Evolutionary conservation across 2,113 vertebrate species (phyloP).

Genomic region (Osmerus mordax): DNA sequence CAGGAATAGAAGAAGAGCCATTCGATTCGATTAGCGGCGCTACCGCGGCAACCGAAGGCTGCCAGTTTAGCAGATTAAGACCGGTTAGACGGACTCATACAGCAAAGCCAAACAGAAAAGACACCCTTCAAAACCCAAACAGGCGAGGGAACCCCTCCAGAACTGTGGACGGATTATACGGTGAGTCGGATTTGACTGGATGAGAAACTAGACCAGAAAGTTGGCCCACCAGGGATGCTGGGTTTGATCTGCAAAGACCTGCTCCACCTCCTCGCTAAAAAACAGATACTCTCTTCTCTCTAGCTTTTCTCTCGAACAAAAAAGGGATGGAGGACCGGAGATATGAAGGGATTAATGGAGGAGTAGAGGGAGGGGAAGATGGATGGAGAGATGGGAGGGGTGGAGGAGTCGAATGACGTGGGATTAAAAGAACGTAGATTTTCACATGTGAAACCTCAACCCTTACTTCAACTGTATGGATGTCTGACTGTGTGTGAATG

Average conservation of each 20-base stretch:
- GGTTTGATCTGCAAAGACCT: slow-evolving; percentile 55
- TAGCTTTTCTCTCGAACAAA: too few species aligned
- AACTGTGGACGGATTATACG: slow-evolving; percentile 43
- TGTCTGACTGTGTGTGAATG: too few species aligned
- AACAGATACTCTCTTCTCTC: slow-evolving; percentile 16
- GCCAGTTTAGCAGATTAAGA: slow-evolving; percentile 33
- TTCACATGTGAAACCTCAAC: background rate
- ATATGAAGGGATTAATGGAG: too few species aligned
- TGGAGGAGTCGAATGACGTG: slow-evolving; percentile 22
- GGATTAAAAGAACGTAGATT: too few species aligned
- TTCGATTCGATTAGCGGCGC: slow-evolving; percentile 29
- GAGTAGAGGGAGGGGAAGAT: slow-evolving; percentile 27
- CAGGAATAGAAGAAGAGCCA: background rate
- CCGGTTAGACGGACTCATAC: slow-evolving; percentile 13
- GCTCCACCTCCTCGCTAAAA: slow-evolving; percentile 44
- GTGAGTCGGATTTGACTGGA: slow-evolving; percentile 30
- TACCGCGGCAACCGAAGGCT: slow-evolving; percentile 28
- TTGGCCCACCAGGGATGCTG: slow-evolving; percentile 29
- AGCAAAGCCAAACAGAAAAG: slow-evolving; percentile 19
- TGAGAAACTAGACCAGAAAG: slow-evolving; percentile 35
- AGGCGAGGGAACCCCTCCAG: slow-evolving; percentile 31
- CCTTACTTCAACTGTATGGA: slow-evolving; percentile 18
- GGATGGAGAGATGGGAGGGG: slow-evolving; percentile 27
- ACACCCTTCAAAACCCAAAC: slow-evolving; percentile 40
- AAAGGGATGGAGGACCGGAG: too few species aligned